These are phyloP conservation scores for Amphiura filiformis DNA, from an alignment of 35 echinoderm and acorn worm genomes.

Conservation along the genomic window DNA sequence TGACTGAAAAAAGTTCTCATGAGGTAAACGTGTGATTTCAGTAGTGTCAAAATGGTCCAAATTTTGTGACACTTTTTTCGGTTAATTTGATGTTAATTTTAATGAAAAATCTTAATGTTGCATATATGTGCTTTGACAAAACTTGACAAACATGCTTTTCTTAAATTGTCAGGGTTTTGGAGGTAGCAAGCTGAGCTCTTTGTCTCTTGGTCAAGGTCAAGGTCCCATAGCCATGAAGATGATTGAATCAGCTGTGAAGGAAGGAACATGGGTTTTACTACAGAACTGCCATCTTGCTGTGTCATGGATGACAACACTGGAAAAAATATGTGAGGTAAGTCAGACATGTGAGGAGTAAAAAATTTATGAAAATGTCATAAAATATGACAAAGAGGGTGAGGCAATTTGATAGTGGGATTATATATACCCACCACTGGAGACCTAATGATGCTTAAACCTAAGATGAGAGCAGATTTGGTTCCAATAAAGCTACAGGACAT, in stretches of 20 bases:
- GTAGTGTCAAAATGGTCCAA: not conserved
- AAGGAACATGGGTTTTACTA: constrained; percentile 96
- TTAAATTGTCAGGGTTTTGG: constrained; percentile 88
- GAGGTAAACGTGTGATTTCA: too few relatives aligned
- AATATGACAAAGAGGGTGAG: too few relatives aligned
- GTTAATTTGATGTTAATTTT: not conserved
- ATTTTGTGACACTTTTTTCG: not conserved
- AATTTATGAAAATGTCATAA: too few relatives aligned
- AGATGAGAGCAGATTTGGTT: too few relatives aligned
- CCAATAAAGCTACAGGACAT: too few relatives aligned
- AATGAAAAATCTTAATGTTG: not conserved
- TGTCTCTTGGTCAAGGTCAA: constrained; percentile 94
- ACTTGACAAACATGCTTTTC: too few relatives aligned
- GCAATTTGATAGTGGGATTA: too few relatives aligned
- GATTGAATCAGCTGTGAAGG: constrained; percentile 89
- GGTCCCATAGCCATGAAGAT: constrained; percentile 95
- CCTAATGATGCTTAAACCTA: too few relatives aligned
- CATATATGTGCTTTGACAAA: not conserved
- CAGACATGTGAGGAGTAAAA: not conserved
- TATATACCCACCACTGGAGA: too few relatives aligned
- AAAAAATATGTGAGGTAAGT: constrained; percentile 95
- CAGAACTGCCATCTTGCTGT: constrained; percentile 99
- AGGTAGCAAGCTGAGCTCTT: constrained; percentile 86
- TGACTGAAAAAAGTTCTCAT: too few relatives aligned
- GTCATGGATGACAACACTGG: constrained; percentile 98